Evolutionary conservation across 2,797 vertebrate species (phyloP).

Genomic region (Phoebastria nigripes): DNA sequence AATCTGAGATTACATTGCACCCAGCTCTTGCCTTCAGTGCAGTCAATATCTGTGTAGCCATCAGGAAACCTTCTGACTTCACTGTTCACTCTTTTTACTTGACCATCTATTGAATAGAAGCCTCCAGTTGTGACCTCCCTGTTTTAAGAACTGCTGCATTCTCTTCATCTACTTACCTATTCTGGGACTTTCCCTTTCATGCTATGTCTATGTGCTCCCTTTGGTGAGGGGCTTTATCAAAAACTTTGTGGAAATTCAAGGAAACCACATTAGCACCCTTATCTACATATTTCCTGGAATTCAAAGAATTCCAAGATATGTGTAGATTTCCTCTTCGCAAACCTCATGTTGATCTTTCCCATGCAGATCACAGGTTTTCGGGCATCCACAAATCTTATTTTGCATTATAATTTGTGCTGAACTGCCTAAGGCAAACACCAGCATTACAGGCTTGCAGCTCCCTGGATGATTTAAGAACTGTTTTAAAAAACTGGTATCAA

Average conservation of each 20-base stretch:
- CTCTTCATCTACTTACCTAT: not conserved
- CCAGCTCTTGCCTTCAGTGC: not conserved
- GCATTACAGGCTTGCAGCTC: not conserved
- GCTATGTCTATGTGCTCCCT: not conserved
- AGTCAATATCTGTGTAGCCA: fast-evolving
- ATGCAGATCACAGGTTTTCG: not conserved
- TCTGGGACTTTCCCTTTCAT: not conserved
- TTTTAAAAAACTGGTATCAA: not conserved
- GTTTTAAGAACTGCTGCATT: not conserved
- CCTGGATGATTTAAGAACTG: not conserved
- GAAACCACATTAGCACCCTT: not conserved
- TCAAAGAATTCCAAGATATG: not conserved
- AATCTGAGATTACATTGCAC: not conserved
- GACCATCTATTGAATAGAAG: not conserved
- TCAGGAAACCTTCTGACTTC: not conserved
- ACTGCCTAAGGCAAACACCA: not conserved
- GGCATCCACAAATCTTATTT: not conserved
- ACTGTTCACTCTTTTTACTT: not conserved
- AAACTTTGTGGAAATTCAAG: not conserved
- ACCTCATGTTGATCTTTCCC: not conserved
- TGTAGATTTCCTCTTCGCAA: not conserved
- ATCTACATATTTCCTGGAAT: not conserved
- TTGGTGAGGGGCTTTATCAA: not conserved
- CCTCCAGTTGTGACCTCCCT: not conserved
- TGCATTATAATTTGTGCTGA: not conserved